A percentile compares a stretch with the other conserved stretches of the same genome.
phyloP scores from a whole-genome alignment of 2,888 invertebrate species.

The Amphipyra berbera region DNA sequence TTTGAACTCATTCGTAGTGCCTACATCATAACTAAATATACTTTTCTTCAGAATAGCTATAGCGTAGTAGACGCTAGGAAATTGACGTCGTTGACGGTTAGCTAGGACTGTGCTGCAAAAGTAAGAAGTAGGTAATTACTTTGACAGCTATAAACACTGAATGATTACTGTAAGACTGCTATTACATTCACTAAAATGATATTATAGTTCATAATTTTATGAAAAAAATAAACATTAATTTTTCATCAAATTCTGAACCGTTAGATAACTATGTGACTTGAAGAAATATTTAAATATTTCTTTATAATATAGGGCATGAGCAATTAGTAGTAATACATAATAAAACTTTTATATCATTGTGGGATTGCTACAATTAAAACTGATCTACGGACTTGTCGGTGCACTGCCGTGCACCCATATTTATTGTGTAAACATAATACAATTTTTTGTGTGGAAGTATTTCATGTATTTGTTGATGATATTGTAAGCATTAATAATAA shows the following conservation, averaged over 20 bases:
- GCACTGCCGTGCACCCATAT: slow-evolving; percentile 13
- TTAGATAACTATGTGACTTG: background rate
- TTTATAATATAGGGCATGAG: slow-evolving; percentile 24
- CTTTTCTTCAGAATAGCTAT: no score
- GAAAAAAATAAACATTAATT: background rate
- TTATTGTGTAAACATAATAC: slow-evolving; percentile 6
- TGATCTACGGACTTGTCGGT: slow-evolving; percentile 8
- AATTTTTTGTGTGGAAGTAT: no score
- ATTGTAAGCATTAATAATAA: slow-evolving; percentile 15
- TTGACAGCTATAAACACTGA: no score
- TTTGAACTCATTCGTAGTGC: no score
- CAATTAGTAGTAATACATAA: slow-evolving; percentile 37
- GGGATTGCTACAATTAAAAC: slow-evolving; percentile 14
- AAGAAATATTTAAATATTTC: slow-evolving; percentile 30
- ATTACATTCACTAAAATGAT: slow-evolving; percentile 20
- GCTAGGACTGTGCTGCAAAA: no score
- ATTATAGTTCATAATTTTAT: slow-evolving; percentile 4
- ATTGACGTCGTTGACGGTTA: no score
- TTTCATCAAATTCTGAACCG: background rate
- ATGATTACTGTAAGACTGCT: slow-evolving; percentile 22
- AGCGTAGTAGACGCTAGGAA: no score
- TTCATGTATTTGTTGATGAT: background rate
- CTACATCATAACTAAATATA: no score
- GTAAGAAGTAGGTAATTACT: no score
- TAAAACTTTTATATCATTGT: slow-evolving; percentile 11